phyloP scores from a whole-genome alignment of 2,797 vertebrate species.

The Antrozous pallidus region DNA sequence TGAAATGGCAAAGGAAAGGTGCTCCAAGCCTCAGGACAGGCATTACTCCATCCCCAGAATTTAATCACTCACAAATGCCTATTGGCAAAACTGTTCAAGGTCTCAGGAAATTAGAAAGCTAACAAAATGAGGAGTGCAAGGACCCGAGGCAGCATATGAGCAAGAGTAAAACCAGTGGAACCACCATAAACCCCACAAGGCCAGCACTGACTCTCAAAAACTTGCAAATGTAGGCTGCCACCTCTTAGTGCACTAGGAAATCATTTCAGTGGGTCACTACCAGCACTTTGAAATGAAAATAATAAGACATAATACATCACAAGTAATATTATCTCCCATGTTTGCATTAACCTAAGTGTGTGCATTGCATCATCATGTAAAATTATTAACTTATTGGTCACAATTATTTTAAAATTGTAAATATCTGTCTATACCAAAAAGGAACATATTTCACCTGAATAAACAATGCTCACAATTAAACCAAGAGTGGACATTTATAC shows the following conservation, averaged over 20 bases:
- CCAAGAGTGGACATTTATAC: not conserved
- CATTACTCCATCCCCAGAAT: slow-evolving; percentile 49
- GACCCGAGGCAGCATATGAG: not conserved
- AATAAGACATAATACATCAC: not conserved
- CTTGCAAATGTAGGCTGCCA: not conserved
- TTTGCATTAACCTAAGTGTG: not conserved
- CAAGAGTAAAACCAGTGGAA: not conserved
- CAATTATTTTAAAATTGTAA: not conserved
- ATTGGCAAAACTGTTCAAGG: slow-evolving; percentile 46
- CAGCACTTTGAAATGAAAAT: not conserved
- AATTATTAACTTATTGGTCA: not conserved
- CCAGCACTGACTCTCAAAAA: not conserved
- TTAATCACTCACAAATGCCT: slow-evolving; percentile 56
- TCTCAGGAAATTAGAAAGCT: slow-evolving; percentile 63
- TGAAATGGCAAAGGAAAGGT: slow-evolving; percentile 53
- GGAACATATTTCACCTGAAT: not conserved
- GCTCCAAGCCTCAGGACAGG: slow-evolving; percentile 1
- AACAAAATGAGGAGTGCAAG: slow-evolving; percentile 54
- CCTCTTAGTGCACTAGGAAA: not conserved
- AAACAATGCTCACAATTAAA: not conserved
- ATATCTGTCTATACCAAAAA: not conserved
- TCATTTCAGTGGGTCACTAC: not conserved
- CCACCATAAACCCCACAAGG: not conserved
- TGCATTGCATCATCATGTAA: not conserved
- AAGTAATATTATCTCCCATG: not conserved